These are phyloP conservation scores for Archivesica marissinica DNA, from an alignment of 1,140 invertebrate genomes.

Conservation along the genomic window DNA sequence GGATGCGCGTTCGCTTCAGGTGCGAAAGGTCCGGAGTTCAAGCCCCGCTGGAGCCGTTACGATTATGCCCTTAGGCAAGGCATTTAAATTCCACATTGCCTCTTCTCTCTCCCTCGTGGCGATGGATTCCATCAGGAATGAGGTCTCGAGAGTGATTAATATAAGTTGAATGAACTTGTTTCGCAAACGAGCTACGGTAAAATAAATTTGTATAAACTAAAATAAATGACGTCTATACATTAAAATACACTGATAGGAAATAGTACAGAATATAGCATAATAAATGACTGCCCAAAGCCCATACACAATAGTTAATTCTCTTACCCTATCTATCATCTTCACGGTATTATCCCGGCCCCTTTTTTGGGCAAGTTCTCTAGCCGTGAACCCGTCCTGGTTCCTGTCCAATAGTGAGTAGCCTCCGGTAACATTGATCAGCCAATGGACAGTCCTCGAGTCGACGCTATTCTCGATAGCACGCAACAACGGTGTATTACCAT, in stretches of 20 bases:
- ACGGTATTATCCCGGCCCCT: slow-evolving; percentile 67
- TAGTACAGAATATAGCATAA: background rate
- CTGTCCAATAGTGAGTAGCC: slow-evolving; percentile 68
- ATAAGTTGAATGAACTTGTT: too few relatives aligned
- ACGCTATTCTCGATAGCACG: slow-evolving; percentile 72
- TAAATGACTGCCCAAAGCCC: background rate
- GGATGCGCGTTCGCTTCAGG: too few relatives aligned
- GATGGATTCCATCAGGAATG: too few relatives aligned
- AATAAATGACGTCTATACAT: too few relatives aligned
- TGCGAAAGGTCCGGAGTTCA: too few relatives aligned
- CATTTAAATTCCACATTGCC: too few relatives aligned
- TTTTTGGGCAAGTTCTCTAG: slow-evolving; percentile 72
- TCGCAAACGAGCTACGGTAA: too few relatives aligned
- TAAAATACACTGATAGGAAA: background rate
- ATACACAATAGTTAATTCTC: background rate
- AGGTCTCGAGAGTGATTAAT: too few relatives aligned
- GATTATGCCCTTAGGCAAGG: too few relatives aligned
- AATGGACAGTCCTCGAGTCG: slow-evolving; percentile 69
- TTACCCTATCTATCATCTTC: slow-evolving; percentile 76
- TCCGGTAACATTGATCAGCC: slow-evolving; percentile 69
- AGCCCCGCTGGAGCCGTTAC: too few relatives aligned
- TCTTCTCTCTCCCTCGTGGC: too few relatives aligned
- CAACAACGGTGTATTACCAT: slow-evolving; percentile 76
- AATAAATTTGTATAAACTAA: too few relatives aligned
- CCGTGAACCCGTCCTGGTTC: slow-evolving; percentile 74